Evolutionary conservation across 2,888 invertebrate species (phyloP), one percentile per base, ranked within the genome.

Genomic region (Drosophila algonquin): DNA sequence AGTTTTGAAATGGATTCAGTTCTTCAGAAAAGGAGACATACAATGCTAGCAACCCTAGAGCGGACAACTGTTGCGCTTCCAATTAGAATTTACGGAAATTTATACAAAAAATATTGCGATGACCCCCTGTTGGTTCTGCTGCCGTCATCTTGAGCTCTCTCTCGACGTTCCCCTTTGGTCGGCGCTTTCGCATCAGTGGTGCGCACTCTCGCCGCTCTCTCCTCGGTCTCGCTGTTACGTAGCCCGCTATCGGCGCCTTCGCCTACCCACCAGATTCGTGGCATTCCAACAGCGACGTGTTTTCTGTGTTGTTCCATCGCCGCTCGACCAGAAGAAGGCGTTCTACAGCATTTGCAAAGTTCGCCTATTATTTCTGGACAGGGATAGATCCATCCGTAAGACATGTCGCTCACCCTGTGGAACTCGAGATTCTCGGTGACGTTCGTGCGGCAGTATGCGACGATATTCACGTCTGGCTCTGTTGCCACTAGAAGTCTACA

Each of bases 321-420:
- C 45, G 12, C 40, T 14, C 40, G 54, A 44, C 24, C 24, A n/a
- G 27, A 51, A 44, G 40, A 54, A 55, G 5, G 40, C 24, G 47
- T n/a, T 27, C 40, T n/a, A 40, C 40, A 51, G n/a, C n/a, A 48
- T 63, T 35, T 32, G 44, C 55, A 56, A 62, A 55, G 18, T 44
- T 52, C 44, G 30, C 45, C 10, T 46, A 60, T 60, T 60, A 18
- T 30, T 40, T 40, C 40, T 40, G 40, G 40, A 40, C 24, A 30
- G 35, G 16, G 47, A 12, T 51, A 32, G 18, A 24, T 45, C 7
- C 45, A 30, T n/a, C 24, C 48, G 16, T n/a, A 48, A 68, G 40
- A 55, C 8, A 85, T 78, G 85, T 90, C 90, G 86, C 84, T 91
- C 61, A 89, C 86, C 55, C 69, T 91, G 73, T 89, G 91, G 91